A percentile compares a stretch with the other conserved stretches of the same genome.
Conservation (phyloP, 2,113 vertebrate species). For the Sturnus vulgaris region DNA sequence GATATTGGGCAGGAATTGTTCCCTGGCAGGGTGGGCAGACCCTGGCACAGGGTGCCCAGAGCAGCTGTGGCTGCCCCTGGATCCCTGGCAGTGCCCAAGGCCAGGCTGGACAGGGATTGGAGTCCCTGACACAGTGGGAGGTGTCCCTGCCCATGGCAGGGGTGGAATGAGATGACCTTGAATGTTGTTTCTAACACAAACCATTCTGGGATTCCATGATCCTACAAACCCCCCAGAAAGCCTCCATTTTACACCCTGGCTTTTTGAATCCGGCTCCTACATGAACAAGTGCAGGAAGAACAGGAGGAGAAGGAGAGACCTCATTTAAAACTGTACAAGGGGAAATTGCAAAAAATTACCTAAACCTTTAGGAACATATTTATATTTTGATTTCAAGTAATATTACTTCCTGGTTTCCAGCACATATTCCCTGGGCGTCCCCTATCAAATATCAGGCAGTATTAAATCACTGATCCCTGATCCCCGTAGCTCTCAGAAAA, state of each 20-base stretch:
- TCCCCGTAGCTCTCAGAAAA: constrained; percentile 63
- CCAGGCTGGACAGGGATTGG: rapidly evolving
- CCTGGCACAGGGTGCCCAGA: not conserved
- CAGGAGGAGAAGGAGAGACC: not conserved
- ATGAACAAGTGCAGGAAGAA: constrained; percentile 28
- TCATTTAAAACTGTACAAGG: constrained; percentile 47
- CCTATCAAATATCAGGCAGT: constrained; percentile 68
- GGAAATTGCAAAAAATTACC: constrained; percentile 65
- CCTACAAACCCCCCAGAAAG: rapidly evolving
- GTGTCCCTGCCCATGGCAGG: not conserved
- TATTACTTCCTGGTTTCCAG: constrained; percentile 69
- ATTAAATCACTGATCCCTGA: constrained; percentile 65
- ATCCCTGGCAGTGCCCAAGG: not conserved
- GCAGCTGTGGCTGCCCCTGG: not conserved
- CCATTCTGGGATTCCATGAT: not conserved
- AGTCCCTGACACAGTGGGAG: not conserved
- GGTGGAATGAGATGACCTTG: rapidly evolving
- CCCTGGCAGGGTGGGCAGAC: not conserved
- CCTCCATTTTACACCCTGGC: not conserved
- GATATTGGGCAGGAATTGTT: not conserved
- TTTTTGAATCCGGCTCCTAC: not conserved
- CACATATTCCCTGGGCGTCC: constrained; percentile 47
- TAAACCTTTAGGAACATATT: constrained; percentile 72
- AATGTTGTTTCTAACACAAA: not conserved
- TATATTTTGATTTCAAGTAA: constrained; percentile 70